These are phyloP conservation scores for Cylas formicarius DNA, from an alignment of 1,140 invertebrate species.

Conservation along the genomic window DNA sequence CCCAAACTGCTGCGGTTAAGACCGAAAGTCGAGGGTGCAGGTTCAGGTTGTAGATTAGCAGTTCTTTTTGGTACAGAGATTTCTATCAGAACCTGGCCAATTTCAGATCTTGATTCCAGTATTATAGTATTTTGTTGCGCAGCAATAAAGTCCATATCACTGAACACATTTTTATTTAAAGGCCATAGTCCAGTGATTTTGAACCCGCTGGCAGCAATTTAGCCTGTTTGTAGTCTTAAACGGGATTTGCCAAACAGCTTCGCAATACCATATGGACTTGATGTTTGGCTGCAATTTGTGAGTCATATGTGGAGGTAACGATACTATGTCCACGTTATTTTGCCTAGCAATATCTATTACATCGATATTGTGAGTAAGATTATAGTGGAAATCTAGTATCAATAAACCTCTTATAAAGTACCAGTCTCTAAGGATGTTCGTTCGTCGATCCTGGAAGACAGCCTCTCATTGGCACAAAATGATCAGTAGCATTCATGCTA, in stretches of 20 bases:
- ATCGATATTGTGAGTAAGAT: slow-evolving; percentile 33
- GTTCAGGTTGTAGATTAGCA: too few relatives aligned
- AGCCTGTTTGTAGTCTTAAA: slow-evolving; percentile 24
- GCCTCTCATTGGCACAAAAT: slow-evolving; percentile 14
- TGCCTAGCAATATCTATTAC: slow-evolving; percentile 27
- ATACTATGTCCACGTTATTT: slow-evolving; percentile 30
- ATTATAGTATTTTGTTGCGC: not conserved
- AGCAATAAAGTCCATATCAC: slow-evolving; percentile 22
- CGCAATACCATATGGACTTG: slow-evolving; percentile 21
- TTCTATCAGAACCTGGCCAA: too few relatives aligned
- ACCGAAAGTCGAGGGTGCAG: too few relatives aligned
- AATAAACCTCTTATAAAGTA: too few relatives aligned
- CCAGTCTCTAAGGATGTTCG: slow-evolving; percentile 22
- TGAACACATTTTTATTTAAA: too few relatives aligned
- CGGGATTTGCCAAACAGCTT: slow-evolving; percentile 31
- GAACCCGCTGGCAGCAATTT: slow-evolving; percentile 34
- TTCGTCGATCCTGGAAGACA: not conserved
- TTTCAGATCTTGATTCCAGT: too few relatives aligned
- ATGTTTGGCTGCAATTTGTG: slow-evolving; percentile 36
- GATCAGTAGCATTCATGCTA: slow-evolving; percentile 36
- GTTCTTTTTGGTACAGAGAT: too few relatives aligned
- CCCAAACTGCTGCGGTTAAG: too few relatives aligned
- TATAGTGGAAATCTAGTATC: slow-evolving; percentile 32
- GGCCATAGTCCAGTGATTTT: slow-evolving; percentile 32
- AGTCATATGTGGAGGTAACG: slow-evolving; percentile 35